A percentile compares a stretch with the other conserved stretches of the same genome.
Conservation (phyloP, 2,888 invertebrate species). For the Platycheirus albimanus region DNA sequence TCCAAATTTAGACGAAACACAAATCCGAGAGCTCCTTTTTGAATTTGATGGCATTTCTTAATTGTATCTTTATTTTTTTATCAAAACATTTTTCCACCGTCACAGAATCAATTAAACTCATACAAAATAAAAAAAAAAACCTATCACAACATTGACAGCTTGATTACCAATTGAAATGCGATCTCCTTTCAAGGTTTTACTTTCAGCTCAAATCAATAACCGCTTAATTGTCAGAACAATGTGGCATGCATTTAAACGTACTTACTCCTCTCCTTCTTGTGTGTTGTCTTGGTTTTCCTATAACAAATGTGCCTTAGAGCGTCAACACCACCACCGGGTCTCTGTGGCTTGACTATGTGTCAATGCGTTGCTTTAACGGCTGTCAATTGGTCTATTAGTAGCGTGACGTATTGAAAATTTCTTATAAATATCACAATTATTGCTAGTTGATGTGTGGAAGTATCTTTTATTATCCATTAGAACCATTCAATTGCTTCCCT, state of each 20-base stretch:
- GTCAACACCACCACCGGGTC: constrained; percentile 1
- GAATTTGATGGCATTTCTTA: not conserved
- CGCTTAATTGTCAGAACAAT: constrained; percentile 59
- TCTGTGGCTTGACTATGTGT: not conserved
- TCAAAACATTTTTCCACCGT: constrained; percentile 10
- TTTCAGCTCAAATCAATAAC: constrained; percentile 61
- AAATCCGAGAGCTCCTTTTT: constrained; percentile 39
- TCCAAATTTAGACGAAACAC: constrained; percentile 62
- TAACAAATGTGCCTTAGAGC: not conserved
- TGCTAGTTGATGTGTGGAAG: constrained; percentile 1
- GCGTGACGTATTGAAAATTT: constrained; percentile 27
- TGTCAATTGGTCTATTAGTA: constrained; percentile 5
- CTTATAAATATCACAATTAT: constrained; percentile 25
- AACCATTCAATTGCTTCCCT: constrained; percentile 42
- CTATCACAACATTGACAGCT: constrained; percentile 27
- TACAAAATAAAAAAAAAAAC: not conserved
- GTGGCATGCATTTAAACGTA: constrained; percentile 50
- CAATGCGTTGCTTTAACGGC: not conserved
- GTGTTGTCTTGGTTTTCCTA: not conserved
- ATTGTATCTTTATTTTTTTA: not conserved
- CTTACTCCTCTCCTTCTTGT: constrained; percentile 4
- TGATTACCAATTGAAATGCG: constrained; percentile 55
- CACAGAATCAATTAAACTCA: constrained; percentile 43
- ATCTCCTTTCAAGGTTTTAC: constrained; percentile 59
- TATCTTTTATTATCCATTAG: constrained; percentile 39